Evolutionary conservation across 2,888 invertebrate genomes (phyloP).

Genomic region (Anoplius nigerrimus): DNA sequence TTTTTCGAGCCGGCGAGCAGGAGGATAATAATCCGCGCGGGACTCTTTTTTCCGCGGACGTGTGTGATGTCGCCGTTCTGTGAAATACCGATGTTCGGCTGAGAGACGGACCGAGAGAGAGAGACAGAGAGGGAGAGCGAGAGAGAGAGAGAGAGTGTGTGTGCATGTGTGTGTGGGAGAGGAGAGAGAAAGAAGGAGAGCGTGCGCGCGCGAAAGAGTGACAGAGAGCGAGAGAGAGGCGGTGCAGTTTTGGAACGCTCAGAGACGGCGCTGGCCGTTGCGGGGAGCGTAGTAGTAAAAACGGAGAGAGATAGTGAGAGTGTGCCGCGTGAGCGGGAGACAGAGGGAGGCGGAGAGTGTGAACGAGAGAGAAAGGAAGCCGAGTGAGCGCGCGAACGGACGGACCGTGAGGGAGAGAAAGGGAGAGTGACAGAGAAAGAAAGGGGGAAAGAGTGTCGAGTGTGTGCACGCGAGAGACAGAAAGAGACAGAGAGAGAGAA

Average conservation of each 20-base stretch:
- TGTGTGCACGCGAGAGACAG: not conserved
- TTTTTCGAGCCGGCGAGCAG: slow-evolving; percentile 53
- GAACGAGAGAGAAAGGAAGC: slow-evolving; percentile 27
- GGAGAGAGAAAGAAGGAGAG: not conserved
- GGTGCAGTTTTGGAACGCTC: slow-evolving; percentile 58
- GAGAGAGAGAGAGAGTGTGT: slow-evolving; percentile 12
- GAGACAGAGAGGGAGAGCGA: slow-evolving; percentile 29
- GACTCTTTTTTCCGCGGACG: slow-evolving; percentile 47
- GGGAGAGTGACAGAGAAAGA: slow-evolving; percentile 26
- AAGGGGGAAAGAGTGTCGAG: not conserved
- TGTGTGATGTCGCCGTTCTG: slow-evolving; percentile 55
- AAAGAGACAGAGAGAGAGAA: not conserved
- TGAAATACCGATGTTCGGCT: slow-evolving; percentile 55
- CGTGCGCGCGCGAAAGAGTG: not conserved
- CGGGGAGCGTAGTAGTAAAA: slow-evolving; percentile 51
- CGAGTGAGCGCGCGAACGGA: slow-evolving; percentile 16
- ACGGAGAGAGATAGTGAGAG: slow-evolving; percentile 44
- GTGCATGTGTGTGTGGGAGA: not conserved
- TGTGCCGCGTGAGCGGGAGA: slow-evolving; percentile 37
- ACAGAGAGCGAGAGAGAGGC: slow-evolving; percentile 15
- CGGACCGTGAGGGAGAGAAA: slow-evolving; percentile 23
- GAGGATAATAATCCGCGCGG: slow-evolving; percentile 56
- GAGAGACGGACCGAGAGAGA: slow-evolving; percentile 22
- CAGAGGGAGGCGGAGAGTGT: slow-evolving; percentile 36
- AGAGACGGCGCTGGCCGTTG: slow-evolving; percentile 52